Evolutionary conservation across 2,113 vertebrate genomes (phyloP).

Genomic region (Chloropsis cyanopogon): DNA sequence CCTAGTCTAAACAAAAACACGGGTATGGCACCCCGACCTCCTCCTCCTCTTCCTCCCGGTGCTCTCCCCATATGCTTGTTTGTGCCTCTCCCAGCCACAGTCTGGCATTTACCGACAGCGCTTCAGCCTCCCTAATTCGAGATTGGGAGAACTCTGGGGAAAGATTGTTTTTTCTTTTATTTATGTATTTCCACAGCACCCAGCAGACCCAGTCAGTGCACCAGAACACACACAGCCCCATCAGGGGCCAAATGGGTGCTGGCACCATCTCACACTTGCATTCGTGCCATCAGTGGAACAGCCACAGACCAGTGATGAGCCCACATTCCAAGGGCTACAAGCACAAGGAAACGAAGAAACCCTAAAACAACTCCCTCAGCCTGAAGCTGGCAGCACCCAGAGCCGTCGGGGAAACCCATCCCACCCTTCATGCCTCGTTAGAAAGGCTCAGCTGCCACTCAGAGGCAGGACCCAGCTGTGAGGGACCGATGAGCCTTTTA

Average conservation of each 20-base stretch:
- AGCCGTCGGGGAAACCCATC: accelerated
- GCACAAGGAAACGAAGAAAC: neutral
- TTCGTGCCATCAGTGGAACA: accelerated
- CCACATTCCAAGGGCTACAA: accelerated
- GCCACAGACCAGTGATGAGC: neutral
- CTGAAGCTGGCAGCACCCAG: neutral
- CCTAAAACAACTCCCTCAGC: neutral
- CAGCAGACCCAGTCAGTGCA: neutral
- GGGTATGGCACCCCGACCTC: accelerated
- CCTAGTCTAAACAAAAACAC: neutral
- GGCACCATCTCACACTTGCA: neutral
- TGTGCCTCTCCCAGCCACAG: neutral
- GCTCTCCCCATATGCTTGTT: accelerated
- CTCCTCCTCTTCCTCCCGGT: neutral
- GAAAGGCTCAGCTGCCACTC: neutral
- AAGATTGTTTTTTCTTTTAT: neutral
- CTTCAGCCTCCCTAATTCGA: neutral
- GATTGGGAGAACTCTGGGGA: neutral
- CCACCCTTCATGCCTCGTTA: neutral
- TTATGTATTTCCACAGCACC: neutral
- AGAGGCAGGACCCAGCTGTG: neutral
- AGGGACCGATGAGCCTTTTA: neutral
- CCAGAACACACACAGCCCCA: neutral
- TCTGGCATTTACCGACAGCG: neutral
- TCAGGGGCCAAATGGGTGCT: accelerated